Base-by-base conservation (phyloP, 2,113 vertebrate species). In the Myxocyprinus asiaticus region DNA sequence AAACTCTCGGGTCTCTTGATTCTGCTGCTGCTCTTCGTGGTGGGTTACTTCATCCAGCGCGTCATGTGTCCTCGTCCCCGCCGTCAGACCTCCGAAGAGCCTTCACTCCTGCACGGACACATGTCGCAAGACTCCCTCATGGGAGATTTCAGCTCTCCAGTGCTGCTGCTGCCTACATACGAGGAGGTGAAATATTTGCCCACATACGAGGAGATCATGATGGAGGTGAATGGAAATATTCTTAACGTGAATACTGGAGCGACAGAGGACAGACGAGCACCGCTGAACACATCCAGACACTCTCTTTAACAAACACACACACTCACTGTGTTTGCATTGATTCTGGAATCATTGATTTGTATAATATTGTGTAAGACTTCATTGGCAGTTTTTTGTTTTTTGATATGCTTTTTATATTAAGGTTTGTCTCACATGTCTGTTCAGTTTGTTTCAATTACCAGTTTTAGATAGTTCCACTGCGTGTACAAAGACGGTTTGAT, bases 171-270 rank as follows among this genome's bases (percentile, higher is more conserved):
- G 83, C 96, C 96, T 11, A 91, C 94, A 75, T 98, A 98, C 88
- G 96, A 98, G 59, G 94, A 98, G 90, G 96, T 98, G 77, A 98
- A 96, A 80, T 91, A 96, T 55, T 84, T 98, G 79, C 97, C 96
- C 70, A 97, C 95, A 64, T 98, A 98, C 44, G 96, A 98, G 87
- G 96, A 98, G 61, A 96, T 93, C 89, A 94, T 96, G 94, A 91
- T 92, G 82, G 92, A 95, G 83, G 91, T 92, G 87, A 87, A 88
- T 4, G n/a, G 11, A 74, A 59, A 50, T n/a, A 0, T 6, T 61
- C 12, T 47, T 43, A 47, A 22, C 42, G 6, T 45, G n/a, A 15
- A 56, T 8, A 4, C 51, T 55, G 77, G 81, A 77, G 72, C 79
- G 12, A 76, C 59, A 4, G 88, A 91, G n/a, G 88, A 84, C 76